These are phyloP conservation scores for Choloepus hoffmanni DNA, from an alignment of 2,113 vertebrate species.

Conservation along the genomic window DNA sequence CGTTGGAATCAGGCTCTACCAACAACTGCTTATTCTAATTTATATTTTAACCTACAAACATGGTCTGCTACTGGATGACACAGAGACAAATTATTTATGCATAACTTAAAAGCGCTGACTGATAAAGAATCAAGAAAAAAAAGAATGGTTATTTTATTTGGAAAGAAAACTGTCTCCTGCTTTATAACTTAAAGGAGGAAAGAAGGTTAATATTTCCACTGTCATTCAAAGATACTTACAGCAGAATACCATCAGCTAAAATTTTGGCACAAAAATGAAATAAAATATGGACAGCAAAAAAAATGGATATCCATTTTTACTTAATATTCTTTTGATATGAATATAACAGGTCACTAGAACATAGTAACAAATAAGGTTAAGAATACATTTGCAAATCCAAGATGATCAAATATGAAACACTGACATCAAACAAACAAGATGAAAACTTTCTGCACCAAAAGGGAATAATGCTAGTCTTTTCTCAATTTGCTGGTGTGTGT, in stretches of 20 bases:
- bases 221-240: accelerated
- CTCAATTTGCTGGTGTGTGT: too few relatives aligned
- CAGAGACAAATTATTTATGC: neutral
- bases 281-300: neutral
- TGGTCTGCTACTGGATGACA: neutral
- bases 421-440: neutral
- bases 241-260: too few relatives aligned
- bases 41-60: neutral
- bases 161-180: neutral
- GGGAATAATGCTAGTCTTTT: neutral
- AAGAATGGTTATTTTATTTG: neutral
- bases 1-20: too few relatives aligned
- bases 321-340: accelerated
- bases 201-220: too few relatives aligned
- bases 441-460: neutral
- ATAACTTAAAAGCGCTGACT: neutral
- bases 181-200: too few relatives aligned
- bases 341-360: too few relatives aligned
- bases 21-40: neutral
- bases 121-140: neutral
- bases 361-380: accelerated
- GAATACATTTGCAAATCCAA: accelerated
- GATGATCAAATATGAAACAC: accelerated
- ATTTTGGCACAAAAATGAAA: too few relatives aligned
- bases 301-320: accelerated